Base-by-base conservation (phyloP, 2,113 vertebrate species). In the Nematolebias whitei region DNA sequence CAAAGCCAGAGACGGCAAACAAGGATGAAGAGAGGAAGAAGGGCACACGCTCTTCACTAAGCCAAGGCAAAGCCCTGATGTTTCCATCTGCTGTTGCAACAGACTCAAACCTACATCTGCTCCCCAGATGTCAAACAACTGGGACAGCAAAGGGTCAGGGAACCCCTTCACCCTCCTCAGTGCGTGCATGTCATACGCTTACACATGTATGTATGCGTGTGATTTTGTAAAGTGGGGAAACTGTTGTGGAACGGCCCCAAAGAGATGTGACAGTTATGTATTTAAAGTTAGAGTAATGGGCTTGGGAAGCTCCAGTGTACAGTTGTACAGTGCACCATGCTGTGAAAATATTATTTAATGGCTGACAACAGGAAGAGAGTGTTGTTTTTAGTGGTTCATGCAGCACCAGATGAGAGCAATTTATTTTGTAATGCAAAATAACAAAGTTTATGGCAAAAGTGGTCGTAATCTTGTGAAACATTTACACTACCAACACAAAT, bases 131-230 rank as follows among this genome's bases (percentile, higher is more conserved):
- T 90, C 60, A 44, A 44, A 59, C 26, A 51, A 55, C 67, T 86
- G 79, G 90, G 87, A 91, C 90, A 92, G 63, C 50, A 7, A 86
- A 80, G 84, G 92, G 90, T 92, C 92, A 93, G 92, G 92, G 86
- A 93, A 91, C 84, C 90, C 92, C 91, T 91, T 88, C 87, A 89
- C 87, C 88, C 82, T 83, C 78, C 84, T 57, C 61, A 54, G 53
- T 12, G 69, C 44, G 26, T 63, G 68, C 49, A 50, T 70, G 63
- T 48, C 29, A 2, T 50, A 49, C 54, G 45, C 50, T 66, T 71
- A 70, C 23, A 39, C 45, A 22, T 22, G 22, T n/a, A 26, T 63
- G 47, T 44, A 32, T 64, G 24, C 62, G 54, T 70, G 50, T 62
- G 54, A 32, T 35, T 53, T 29, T 19, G 11, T 6, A 3, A 80